Base-by-base conservation (phyloP, 2,113 vertebrate species). In the Eulacestoma nigropectus region DNA sequence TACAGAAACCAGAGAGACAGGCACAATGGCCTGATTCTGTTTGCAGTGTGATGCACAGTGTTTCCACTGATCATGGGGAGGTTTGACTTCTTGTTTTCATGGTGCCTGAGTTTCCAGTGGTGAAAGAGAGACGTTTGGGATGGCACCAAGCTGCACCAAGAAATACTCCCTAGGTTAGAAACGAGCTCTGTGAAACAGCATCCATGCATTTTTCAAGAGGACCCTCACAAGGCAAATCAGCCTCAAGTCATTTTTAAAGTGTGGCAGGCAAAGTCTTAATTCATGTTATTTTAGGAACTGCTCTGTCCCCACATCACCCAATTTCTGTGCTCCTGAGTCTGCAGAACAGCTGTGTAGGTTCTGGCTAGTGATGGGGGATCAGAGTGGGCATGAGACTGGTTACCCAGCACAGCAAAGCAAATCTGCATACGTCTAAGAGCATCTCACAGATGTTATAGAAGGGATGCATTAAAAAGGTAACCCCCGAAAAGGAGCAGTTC, bases 101-200 rank as follows among this genome's bases (percentile, higher is more conserved):
- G 23, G 18, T 56, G 37, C 46, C 52, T 20, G 57, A 69, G 60
- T 63, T 95, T 76, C 44, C 78, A 76, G 72, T 1, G 1, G 39
- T 53, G 33, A 81, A 93, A 76, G 20, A 49, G 57, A 95, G 35
- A 63, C 6, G 4, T 56, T 39, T 3, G 1, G 55, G 73, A 46
- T 49, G 41, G 27, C 56, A 94, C 23, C 55, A 49, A 53, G 39
- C 13, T 62, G 32, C 44, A 60, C 35, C 3, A 9, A 65, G 52
- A 77, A 69, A 46, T 32, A n/a, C 14, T 37, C 39, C 39, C 9
- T 1, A 2, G 5, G 53, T 2, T 87, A 35, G 57, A 80, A 46
- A 37, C 0, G 0, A 79, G 33, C 33, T 77, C 42, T 47, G 25
- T 42, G 65, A 56, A 84, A 29, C 0, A 7, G 23, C 4, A 1